Evolutionary conservation across 2,888 invertebrate genomes (phyloP).

Genomic region (Drosophila pseudotakahashii): DNA sequence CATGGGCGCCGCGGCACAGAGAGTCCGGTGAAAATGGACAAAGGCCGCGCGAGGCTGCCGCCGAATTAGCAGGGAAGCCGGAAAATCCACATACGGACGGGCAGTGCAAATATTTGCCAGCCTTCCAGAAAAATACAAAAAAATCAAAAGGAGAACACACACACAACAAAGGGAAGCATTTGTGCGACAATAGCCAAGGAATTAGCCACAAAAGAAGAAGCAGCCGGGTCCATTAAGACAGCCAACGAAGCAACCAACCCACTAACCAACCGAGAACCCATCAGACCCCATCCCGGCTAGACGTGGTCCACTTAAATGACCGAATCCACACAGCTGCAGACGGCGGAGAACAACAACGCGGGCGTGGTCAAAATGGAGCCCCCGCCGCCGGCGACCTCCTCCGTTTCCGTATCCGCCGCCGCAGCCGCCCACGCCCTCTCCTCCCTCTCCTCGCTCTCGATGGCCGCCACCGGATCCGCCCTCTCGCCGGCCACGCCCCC

Average conservation of each 20-base stretch:
- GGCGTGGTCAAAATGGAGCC: constrained; percentile 85
- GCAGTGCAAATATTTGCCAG: constrained; percentile 64
- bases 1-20: constrained; percentile 57
- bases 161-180: constrained; percentile 38
- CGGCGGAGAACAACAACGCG: constrained; percentile 84
- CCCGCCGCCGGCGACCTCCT: constrained; percentile 85
- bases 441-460: constrained; percentile 62
- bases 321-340: constrained; percentile 84
- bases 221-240: constrained; percentile 60
- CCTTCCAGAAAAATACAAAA: constrained; percentile 21
- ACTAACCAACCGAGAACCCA: background rate
- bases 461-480: constrained; percentile 62
- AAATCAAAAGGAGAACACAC: background rate
- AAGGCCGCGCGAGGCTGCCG: constrained; percentile 75
- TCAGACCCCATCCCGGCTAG: constrained; percentile 28
- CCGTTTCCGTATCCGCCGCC: constrained; percentile 78
- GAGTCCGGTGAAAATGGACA: constrained; percentile 76
- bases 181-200: constrained; percentile 41
- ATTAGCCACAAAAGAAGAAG: constrained; percentile 66
- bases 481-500: constrained; percentile 70
- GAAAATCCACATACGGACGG: constrained; percentile 27
- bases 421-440: constrained; percentile 61
- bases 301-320: constrained; percentile 81
- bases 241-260: background rate
- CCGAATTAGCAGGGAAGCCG: constrained; percentile 68